Evolutionary conservation across 2,113 vertebrate genomes (phyloP), one percentile per base, ranked within the genome.

Genomic region (Dolichotis patagonum): DNA sequence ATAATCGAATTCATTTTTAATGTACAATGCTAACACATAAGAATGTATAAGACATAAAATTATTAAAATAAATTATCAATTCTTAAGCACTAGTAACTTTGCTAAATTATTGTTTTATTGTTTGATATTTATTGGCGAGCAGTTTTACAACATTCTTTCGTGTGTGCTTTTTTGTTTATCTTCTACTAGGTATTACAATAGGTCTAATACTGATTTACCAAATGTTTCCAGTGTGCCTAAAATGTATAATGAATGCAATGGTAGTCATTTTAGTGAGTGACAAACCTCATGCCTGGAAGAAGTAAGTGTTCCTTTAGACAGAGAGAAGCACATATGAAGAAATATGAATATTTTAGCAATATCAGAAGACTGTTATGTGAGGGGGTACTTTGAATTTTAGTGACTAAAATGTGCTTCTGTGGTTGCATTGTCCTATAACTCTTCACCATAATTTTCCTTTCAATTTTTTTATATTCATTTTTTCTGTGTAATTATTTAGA

Each of bases 241-340:
- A 83, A 96, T 87, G 26, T 73, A 41, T 91, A 69, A 60, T 92
- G 69, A 78, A 69, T 85, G 77, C 75, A 93, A 43, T 88, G 62
- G 11, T 65, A 77, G 11, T 97, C 35, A 94, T 95, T 92, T 98
- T 96, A 96, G 95, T 78, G 96, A 96, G 88, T 92, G 98, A 85
- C 69, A 97, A 93, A 90, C 63, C 71, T 96, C 2, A 0, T 93
- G 88, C 95, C 96, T 97, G 90, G 95, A 91, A 95, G 89, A 96
- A 90, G 49, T 67, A 32, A 94, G 94, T 90, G 8, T 93, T 63
- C 94, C 81, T 93, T 96, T 60, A 24, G 95, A 94, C 73, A 95
- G 89, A 96, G 95, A 97, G 54, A 82, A 95, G 82, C 58, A 97
- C 69, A 67, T 52, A 35, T 82, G 54, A 95, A 85, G n/a, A 56